Percentiles rank a stretch among this genome's conserved stretches.
Evolutionary conservation across 2,797 vertebrate genomes (phyloP).

Genomic region (Cyprinodon diabolis): DNA sequence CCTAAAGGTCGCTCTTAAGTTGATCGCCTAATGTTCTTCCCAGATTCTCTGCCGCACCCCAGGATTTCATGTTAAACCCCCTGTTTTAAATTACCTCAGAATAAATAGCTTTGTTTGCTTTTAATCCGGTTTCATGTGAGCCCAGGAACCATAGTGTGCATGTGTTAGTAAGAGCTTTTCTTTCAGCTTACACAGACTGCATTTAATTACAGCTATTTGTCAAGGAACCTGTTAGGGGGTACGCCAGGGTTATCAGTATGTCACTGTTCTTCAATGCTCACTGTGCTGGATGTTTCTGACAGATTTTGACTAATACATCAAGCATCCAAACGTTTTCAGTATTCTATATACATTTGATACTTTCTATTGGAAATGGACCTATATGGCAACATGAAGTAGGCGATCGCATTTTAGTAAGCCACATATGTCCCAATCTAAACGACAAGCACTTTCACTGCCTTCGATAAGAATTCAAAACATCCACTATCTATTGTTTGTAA

Average conservation of each 20-base stretch:
- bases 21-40: slow-evolving; percentile 81
- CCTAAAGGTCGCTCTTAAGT: slow-evolving; percentile 76
- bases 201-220: slow-evolving; percentile 73
- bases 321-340: no score
- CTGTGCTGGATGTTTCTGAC: slow-evolving; percentile 1
- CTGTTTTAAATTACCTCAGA: slow-evolving; percentile 77
- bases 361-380: neutral
- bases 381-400: neutral
- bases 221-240: slow-evolving; percentile 57
- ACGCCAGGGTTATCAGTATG: slow-evolving; percentile 40
- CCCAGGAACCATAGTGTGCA: slow-evolving; percentile 67
- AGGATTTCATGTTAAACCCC: slow-evolving; percentile 75
- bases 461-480: no score
- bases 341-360: neutral
- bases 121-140: slow-evolving; percentile 80
- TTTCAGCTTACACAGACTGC: slow-evolving; percentile 67
- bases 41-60: slow-evolving; percentile 71
- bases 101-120: slow-evolving; percentile 84
- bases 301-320: slow-evolving; percentile 8
- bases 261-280: slow-evolving; percentile 14
- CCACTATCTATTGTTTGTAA: neutral
- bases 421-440: neutral
- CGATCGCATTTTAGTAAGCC: neutral
- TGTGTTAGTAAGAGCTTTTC: slow-evolving; percentile 70
- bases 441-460: no score